Percentiles rank a stretch among this genome's conserved stretches.
These are phyloP conservation scores for Leptopilina myrica DNA, from an alignment of 2,888 invertebrate species.

Conservation along the genomic window DNA sequence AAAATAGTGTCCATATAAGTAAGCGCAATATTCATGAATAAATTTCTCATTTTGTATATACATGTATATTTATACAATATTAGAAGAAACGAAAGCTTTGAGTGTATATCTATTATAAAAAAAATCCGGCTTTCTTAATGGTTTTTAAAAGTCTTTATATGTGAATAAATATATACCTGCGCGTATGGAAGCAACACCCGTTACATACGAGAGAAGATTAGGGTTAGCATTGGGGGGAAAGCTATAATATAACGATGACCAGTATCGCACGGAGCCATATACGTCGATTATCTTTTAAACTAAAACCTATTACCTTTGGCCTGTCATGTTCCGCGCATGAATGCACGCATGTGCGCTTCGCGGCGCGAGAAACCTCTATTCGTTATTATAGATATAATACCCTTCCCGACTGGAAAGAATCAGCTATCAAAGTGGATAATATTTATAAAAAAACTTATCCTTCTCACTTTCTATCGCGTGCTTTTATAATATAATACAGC, in stretches of 20 bases:
- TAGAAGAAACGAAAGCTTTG: background rate
- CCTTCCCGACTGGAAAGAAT: constrained; percentile 58
- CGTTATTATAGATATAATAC: constrained; percentile 49
- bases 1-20: constrained; percentile 21
- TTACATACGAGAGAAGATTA: constrained; percentile 27
- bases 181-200: constrained; percentile 15
- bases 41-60: constrained; percentile 17
- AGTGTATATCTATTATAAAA: background rate
- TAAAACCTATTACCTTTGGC: constrained; percentile 59
- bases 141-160: constrained; percentile 1
- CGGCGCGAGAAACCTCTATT: constrained; percentile 41
- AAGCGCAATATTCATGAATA: background rate
- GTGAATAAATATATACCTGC: no score
- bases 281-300: constrained; percentile 63
- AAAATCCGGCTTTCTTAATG: constrained; percentile 5
- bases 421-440: constrained; percentile 38
- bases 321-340: constrained; percentile 38
- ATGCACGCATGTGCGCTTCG: constrained; percentile 4
- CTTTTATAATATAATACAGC: no score
- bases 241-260: constrained; percentile 41
- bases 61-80: background rate
- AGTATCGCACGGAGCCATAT: constrained; percentile 40
- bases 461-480: no score
- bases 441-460: no score
- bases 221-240: constrained; percentile 6